These are phyloP conservation scores for Ceyx cyanopectus DNA, from an alignment of 2,113 vertebrate species.

Conservation along the genomic window DNA sequence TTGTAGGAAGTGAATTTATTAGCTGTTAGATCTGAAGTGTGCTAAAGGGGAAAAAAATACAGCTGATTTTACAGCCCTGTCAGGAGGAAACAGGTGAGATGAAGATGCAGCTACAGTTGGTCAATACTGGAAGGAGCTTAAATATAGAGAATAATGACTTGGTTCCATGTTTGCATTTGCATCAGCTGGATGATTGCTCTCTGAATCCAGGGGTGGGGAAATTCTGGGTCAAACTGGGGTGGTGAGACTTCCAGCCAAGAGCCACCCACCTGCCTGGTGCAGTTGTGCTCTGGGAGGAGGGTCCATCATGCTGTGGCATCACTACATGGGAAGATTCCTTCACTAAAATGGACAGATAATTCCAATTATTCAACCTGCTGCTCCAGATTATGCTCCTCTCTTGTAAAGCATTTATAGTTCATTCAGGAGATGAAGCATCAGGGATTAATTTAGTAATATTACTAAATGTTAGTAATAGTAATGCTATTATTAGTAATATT, in stretches of 20 bases:
- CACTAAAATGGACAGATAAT: background rate
- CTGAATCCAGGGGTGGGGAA: background rate
- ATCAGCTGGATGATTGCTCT: background rate
- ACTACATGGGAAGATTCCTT: fast-evolving
- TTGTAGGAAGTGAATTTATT: slow-evolving; percentile 24
- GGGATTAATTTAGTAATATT: background rate
- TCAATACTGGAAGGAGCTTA: background rate
- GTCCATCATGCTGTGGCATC: fast-evolving
- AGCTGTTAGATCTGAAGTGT: background rate
- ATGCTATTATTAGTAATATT: no score
- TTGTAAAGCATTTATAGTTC: background rate
- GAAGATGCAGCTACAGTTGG: background rate
- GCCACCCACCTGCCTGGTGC: fast-evolving
- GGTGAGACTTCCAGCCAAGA: background rate
- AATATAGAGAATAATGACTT: background rate
- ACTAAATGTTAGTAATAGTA: no score
- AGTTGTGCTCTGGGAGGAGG: fast-evolving
- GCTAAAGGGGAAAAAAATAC: background rate
- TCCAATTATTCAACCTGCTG: background rate
- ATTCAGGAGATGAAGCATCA: background rate
- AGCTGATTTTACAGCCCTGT: background rate
- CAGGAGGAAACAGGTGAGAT: background rate
- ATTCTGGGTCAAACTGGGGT: background rate
- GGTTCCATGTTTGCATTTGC: background rate
- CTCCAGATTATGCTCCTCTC: background rate